phyloP scores from a whole-genome alignment of 1,140 invertebrate species.

The Dendrolimus kikuchii region DNA sequence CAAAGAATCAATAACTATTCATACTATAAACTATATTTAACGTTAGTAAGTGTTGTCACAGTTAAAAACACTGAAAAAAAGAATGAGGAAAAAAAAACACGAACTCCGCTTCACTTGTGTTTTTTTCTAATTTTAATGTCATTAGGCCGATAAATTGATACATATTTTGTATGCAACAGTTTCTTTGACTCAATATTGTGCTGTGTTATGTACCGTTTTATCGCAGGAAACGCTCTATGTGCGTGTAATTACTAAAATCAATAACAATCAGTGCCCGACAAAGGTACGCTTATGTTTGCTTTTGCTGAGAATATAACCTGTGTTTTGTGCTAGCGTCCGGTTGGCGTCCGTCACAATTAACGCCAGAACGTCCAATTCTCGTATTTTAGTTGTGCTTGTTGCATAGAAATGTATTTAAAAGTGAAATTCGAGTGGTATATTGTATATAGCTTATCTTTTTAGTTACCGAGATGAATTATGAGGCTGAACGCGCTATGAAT shows the following conservation, averaged over 20 bases:
- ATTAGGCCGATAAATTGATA: slow-evolving; percentile 62
- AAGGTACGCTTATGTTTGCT: slow-evolving; percentile 72
- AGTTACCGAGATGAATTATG: slow-evolving; percentile 72
- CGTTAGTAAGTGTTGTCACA: slow-evolving; percentile 25
- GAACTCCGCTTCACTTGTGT: slow-evolving; percentile 67
- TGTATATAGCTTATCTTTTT: slow-evolving; percentile 49
- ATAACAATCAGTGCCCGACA: slow-evolving; percentile 67
- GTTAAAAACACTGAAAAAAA: slow-evolving; percentile 32
- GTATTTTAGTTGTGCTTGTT: slow-evolving; percentile 31
- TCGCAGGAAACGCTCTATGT: slow-evolving; percentile 45
- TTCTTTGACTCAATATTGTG: slow-evolving; percentile 56
- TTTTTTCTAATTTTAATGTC: slow-evolving; percentile 71
- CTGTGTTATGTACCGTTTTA: slow-evolving; percentile 60
- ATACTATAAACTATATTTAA: background rate
- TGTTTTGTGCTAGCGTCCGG: slow-evolving; percentile 71
- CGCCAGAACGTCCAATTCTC: slow-evolving; percentile 41
- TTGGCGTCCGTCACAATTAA: slow-evolving; percentile 68
- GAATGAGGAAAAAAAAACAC: slow-evolving; percentile 58
- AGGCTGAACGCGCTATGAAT: slow-evolving; percentile 69
- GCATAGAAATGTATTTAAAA: slow-evolving; percentile 30
- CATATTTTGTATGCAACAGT: slow-evolving; percentile 68
- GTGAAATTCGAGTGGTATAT: slow-evolving; percentile 22
- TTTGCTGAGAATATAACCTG: slow-evolving; percentile 66
- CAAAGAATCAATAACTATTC: too few relatives aligned
- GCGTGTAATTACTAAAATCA: slow-evolving; percentile 66